A percentile compares a stretch with the other conserved stretches of the same genome.
phyloP scores from a whole-genome alignment of 2,113 vertebrate genomes.

The Hylia prasina region DNA sequence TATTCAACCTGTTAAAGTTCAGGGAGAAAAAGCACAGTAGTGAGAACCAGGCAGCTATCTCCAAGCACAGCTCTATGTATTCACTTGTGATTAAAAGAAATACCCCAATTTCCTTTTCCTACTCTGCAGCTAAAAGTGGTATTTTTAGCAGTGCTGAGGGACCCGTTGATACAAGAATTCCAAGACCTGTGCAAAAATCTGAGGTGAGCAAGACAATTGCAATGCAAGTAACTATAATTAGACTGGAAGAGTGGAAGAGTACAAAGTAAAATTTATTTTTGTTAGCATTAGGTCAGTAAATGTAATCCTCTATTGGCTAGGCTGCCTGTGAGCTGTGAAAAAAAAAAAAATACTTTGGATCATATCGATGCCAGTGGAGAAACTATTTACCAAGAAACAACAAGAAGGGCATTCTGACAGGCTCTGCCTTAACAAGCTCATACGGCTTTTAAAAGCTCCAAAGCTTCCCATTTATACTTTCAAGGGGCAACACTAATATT shows the following conservation, averaged over 20 bases:
- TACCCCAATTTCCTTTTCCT: neutral
- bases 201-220: neutral
- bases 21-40: neutral
- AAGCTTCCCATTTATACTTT: neutral
- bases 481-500: neutral
- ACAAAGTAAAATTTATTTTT: constrained; percentile 33
- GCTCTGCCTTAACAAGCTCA: neutral
- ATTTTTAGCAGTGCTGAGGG: neutral
- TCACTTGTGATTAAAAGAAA: neutral
- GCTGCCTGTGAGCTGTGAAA: neutral
- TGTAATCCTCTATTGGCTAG: neutral
- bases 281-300: constrained; percentile 7
- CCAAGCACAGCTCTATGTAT: neutral
- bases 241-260: neutral
- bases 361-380: neutral
- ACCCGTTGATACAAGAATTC: neutral
- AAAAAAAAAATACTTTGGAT: neutral
- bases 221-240: constrained; percentile 5
- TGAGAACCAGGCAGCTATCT: neutral
- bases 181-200: neutral
- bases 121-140: neutral
- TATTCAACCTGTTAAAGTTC: neutral
- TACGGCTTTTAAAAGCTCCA: neutral
- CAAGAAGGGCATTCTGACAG: neutral
- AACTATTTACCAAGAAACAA: neutral